Evolutionary conservation across 2,888 invertebrate genomes (phyloP).

Genomic region (Euplagia quadripunctaria): DNA sequence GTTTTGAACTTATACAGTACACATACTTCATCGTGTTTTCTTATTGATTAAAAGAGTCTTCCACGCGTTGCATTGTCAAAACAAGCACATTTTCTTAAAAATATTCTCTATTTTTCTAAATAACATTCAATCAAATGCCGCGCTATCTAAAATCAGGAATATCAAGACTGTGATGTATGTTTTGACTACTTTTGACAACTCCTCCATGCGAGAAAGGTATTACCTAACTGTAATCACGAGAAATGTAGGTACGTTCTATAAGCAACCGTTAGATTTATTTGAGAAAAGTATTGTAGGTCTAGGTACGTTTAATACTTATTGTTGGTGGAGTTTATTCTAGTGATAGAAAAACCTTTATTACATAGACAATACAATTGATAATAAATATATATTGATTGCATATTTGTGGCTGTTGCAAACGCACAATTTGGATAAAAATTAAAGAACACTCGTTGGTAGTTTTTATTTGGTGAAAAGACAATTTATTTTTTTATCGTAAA

Average conservation of each 20-base stretch:
- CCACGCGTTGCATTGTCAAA: background rate
- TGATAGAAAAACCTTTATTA: background rate
- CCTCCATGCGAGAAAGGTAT: slow-evolving; percentile 22
- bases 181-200: slow-evolving; percentile 31
- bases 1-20: too few relatives aligned
- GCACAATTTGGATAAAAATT: background rate
- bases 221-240: slow-evolving; percentile 31
- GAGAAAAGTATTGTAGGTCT: slow-evolving; percentile 2
- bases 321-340: background rate
- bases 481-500: background rate
- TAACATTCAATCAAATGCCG: slow-evolving; percentile 29
- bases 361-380: background rate
- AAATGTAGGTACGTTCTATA: slow-evolving; percentile 14
- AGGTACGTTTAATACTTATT: background rate
- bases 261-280: slow-evolving; percentile 17
- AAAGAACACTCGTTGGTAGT: background rate
- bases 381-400: background rate
- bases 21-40: too few relatives aligned
- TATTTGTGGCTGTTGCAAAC: background rate
- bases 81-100: slow-evolving; percentile 1
- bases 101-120: slow-evolving; percentile 23
- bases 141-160: slow-evolving; percentile 7
- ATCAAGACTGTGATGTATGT: slow-evolving; percentile 33
- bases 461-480: background rate
- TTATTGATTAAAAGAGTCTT: background rate